Evolutionary conservation across 2,888 invertebrate genomes (phyloP), one percentile per base, ranked within the genome.

Genomic region (Acleris laterana): DNA sequence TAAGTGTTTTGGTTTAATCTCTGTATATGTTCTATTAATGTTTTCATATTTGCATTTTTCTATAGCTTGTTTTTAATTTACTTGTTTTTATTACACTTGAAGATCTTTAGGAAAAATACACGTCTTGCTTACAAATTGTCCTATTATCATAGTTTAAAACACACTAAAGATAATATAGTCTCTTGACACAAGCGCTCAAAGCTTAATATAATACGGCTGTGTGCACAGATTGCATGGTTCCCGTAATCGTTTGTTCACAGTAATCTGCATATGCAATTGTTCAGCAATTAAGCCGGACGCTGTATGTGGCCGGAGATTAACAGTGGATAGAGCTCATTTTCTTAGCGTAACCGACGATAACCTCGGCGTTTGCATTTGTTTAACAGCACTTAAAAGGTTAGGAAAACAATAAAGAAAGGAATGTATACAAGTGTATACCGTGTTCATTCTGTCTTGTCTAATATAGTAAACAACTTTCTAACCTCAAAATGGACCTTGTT

Each of bases 191-290:
- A 49, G 48, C 19, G 49, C 11, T 19, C 17, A 46, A 17, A 46
- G 46, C 16, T 6, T 53, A 19, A 17, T 32, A 16, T 16, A 55
- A 55, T 38, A n/a, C 25, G n/a, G 7, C 6, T 13, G 17, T 38
- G 38, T 55, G 55, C 55, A 53, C 53, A 55, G 20, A 55, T 42
- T 42, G 42, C 16, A 55, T 28, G 17, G 25, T 48, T 48, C 22
- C 19, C 46, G 46, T 46, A 46, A 61, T 46, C 52, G 46, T 44
- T 19, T 19, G 20, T 52, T 28, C 52, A 20, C 19, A 19, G 28
- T 53, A 61, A 61, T 61, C 20, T 61, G 52, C 61, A 53, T 46
- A 20, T 52, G 28, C 46, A 61, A 61, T 61, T 61, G 61, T 61
- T 28, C 52, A 11, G 44, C 44, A 13, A 28, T 61, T 53, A 46